Evolutionary conservation across 2,888 invertebrate species (phyloP).

Genomic region (Diarsia mendica): DNA sequence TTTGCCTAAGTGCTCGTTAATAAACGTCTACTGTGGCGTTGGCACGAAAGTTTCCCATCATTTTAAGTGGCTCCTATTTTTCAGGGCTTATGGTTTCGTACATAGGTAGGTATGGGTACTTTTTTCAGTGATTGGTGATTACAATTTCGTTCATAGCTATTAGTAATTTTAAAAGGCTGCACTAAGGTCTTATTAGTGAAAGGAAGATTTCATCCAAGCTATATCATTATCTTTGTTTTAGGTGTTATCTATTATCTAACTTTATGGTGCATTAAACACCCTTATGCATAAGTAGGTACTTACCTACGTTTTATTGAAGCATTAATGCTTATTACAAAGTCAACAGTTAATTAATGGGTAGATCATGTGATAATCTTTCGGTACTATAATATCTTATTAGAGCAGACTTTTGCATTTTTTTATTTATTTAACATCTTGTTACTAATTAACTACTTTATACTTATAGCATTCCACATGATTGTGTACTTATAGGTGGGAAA

Average conservation of each 20-base stretch:
- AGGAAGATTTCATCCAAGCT: constrained; percentile 8
- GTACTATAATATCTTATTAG: neutral
- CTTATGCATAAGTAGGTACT: neutral
- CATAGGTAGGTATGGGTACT: neutral
- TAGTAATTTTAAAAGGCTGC: neutral
- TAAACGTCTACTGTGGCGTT: constrained; percentile 14
- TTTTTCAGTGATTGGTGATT: neutral
- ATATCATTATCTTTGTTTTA: neutral
- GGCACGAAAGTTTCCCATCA: constrained; percentile 17
- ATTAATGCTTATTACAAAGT: neutral
- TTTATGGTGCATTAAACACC: neutral
- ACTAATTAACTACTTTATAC: too few species aligned
- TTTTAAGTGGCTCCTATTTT: constrained; percentile 17
- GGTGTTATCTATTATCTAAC: constrained; percentile 2
- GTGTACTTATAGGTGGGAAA: too few species aligned
- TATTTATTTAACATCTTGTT: neutral
- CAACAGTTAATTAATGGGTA: neutral
- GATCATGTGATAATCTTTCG: neutral
- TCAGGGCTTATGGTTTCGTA: neutral
- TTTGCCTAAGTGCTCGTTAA: constrained; percentile 36
- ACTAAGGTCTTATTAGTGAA: neutral
- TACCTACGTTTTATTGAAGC: neutral
- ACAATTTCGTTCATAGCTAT: too few species aligned
- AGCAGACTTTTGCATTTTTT: neutral
- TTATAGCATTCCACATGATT: too few species aligned